Evolutionary conservation across 1,140 invertebrate species (phyloP).

Genomic region (Hycleus cichorii): DNA sequence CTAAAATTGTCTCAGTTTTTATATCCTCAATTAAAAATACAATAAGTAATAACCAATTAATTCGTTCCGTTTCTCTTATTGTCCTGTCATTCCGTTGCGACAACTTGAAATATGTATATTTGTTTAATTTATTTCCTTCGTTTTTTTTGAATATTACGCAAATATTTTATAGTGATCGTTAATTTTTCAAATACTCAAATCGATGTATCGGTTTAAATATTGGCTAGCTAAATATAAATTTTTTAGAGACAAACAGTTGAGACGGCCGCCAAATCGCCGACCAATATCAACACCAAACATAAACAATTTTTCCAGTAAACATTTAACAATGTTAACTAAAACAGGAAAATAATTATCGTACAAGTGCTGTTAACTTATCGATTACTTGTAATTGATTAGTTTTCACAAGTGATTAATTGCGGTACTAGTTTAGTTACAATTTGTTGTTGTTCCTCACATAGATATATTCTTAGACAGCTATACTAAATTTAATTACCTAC

Average conservation of each 20-base stretch:
- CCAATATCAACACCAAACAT: not conserved
- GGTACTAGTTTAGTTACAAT: slow-evolving; percentile 8
- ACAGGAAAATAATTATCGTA: slow-evolving; percentile 11
- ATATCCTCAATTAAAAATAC: slow-evolving; percentile 28
- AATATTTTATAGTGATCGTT: no score
- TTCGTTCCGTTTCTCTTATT: slow-evolving; percentile 13
- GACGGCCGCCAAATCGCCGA: no score
- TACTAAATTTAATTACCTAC: slow-evolving; percentile 10
- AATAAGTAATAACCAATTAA: slow-evolving; percentile 31
- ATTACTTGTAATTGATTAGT: slow-evolving; percentile 16
- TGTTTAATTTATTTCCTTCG: no score
- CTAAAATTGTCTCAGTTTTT: slow-evolving; percentile 34
- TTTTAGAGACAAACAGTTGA: no score
- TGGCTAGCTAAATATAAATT: no score
- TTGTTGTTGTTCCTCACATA: slow-evolving; percentile 12
- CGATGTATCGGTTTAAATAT: no score
- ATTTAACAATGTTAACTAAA: slow-evolving; percentile 15
- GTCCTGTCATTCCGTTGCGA: slow-evolving; percentile 7
- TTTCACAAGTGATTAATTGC: slow-evolving; percentile 15
- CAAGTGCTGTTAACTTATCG: slow-evolving; percentile 15
- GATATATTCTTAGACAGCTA: slow-evolving; percentile 9
- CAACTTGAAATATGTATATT: not conserved
- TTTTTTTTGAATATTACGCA: no score
- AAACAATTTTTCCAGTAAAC: slow-evolving; percentile 2
- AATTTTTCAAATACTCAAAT: no score